Evolutionary conservation across 2,113 vertebrate species (phyloP), one percentile per base, ranked within the genome.

Genomic region (Toxostoma redivivum): DNA sequence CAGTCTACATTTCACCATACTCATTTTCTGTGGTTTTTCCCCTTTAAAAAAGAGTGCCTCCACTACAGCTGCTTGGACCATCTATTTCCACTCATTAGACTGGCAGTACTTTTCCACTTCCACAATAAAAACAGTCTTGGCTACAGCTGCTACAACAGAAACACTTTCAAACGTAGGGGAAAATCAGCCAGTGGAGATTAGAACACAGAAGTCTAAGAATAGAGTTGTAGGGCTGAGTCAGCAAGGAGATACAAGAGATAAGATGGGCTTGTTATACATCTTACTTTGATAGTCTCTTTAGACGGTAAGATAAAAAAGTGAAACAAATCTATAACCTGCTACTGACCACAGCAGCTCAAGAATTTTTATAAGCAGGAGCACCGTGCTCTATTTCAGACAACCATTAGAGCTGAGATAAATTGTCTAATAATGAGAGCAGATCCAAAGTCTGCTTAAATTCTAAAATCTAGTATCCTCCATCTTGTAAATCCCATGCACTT

Each of bases 31-130:
- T 24, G 81, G 48, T 60, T 57, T 80, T 86, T 57, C 18, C 12
- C 61, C 56, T 48, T 54, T 51, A 28, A 50, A 85, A 45, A 64
- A 85, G 22, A 37, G 3, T 13, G 11, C 13, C 23, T 83, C 35
- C 54, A 57, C 51, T 71, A 83, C 30, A 22, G 22, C 74, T 77
- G 74, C 57, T 64, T 70, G 40, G 73, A 50, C 50, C 40, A 76
- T 82, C 45, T 78, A 78, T 76, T 87, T 86, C 64, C 14, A 38
- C 42, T 88, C 50, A 47, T 54, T n/a, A 69, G 81, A 86, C 65
- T 70, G 65, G 62, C 69, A 81, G 90, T 85, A 95, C 66, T 97
- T 97, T 97, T 94, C 96, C 96, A 94, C 50, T 94, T 81, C 51
- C 47, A 95, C 66, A 56, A 88, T 47, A 54, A 92, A 93, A 90